phyloP scores from a whole-genome alignment of 2,113 vertebrate genomes.

The Neodon shergylaensis region DNA sequence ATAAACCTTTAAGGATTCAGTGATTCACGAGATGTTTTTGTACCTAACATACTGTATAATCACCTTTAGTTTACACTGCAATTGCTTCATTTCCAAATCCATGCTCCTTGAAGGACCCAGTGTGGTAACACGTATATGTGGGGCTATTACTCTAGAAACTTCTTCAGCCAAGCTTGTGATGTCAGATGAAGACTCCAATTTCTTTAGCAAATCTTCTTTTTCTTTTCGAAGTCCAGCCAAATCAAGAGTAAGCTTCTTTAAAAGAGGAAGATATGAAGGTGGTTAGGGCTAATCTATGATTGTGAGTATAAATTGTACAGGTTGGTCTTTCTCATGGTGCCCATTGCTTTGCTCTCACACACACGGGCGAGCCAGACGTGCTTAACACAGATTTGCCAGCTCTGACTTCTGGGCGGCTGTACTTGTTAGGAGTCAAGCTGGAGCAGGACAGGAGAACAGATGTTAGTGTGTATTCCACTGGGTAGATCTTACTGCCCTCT shows the following conservation, averaged over 20 bases:
- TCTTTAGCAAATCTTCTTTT: constrained; percentile 92
- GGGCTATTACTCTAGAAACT: constrained; percentile 72
- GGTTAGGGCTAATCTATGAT: constrained; percentile 50
- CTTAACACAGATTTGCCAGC: constrained; percentile 82
- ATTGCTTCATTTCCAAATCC: constrained; percentile 92
- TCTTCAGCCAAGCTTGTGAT: constrained; percentile 77
- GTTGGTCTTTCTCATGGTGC: constrained; percentile 76
- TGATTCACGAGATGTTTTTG: constrained; percentile 6
- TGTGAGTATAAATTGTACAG: constrained; percentile 50
- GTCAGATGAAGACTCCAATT: constrained; percentile 86
- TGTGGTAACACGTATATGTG: constrained; percentile 79
- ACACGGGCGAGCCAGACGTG: constrained; percentile 82
- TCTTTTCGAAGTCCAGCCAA: constrained; percentile 90
- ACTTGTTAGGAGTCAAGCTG: constrained; percentile 88
- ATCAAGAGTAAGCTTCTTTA: constrained; percentile 90
- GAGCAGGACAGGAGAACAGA: constrained; percentile 89
- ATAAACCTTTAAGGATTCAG: background rate
- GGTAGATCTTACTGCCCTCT: constrained; percentile 86
- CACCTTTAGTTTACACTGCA: constrained; percentile 95
- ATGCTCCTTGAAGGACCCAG: constrained; percentile 84
- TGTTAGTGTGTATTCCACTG: constrained; percentile 90
- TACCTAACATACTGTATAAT: constrained; percentile 69
- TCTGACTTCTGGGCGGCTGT: constrained; percentile 85
- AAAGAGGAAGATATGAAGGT: constrained; percentile 14
- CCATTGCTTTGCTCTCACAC: constrained; percentile 78